A percentile compares a stretch with the other conserved stretches of the same genome.
Conservation (phyloP, 2,113 vertebrate species). For the Agelaius phoeniceus region DNA sequence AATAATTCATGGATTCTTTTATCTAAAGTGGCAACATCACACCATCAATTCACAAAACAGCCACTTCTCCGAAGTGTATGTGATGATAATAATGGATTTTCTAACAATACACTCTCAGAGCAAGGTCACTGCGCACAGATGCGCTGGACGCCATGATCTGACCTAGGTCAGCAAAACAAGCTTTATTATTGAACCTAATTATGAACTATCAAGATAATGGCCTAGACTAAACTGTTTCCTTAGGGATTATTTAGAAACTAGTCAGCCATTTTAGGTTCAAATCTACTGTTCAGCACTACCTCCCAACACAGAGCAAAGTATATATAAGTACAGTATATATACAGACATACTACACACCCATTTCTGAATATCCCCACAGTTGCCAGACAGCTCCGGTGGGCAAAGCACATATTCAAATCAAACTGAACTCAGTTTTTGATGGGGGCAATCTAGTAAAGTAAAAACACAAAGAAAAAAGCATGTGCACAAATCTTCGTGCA, state of each 20-base stretch:
- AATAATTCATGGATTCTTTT: slow-evolving; percentile 90
- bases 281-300: slow-evolving; percentile 52
- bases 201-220: slow-evolving; percentile 85
- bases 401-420: background rate
- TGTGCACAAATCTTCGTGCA: background rate
- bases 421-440: background rate
- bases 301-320: background rate
- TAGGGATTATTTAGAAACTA: slow-evolving; percentile 78
- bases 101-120: slow-evolving; percentile 81
- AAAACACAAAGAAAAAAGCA: background rate
- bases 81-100: slow-evolving; percentile 89
- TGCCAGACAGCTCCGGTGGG: background rate
- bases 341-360: too few relatives aligned
- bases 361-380: background rate
- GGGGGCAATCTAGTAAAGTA: background rate
- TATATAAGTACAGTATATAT: accelerated
- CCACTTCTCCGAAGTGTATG: slow-evolving; percentile 83
- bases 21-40: slow-evolving; percentile 89
- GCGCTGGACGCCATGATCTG: slow-evolving; percentile 72
- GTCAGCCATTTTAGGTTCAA: slow-evolving; percentile 72
- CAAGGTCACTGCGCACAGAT: slow-evolving; percentile 80
- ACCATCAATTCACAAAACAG: slow-evolving; percentile 86
- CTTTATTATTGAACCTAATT: slow-evolving; percentile 84
- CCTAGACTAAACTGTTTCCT: slow-evolving; percentile 78
- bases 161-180: slow-evolving; percentile 83